A percentile compares a stretch with the other conserved stretches of the same genome.
phyloP scores from a whole-genome alignment of 2,113 vertebrate genomes.

The Machaerirhynchus nigripectus region DNA sequence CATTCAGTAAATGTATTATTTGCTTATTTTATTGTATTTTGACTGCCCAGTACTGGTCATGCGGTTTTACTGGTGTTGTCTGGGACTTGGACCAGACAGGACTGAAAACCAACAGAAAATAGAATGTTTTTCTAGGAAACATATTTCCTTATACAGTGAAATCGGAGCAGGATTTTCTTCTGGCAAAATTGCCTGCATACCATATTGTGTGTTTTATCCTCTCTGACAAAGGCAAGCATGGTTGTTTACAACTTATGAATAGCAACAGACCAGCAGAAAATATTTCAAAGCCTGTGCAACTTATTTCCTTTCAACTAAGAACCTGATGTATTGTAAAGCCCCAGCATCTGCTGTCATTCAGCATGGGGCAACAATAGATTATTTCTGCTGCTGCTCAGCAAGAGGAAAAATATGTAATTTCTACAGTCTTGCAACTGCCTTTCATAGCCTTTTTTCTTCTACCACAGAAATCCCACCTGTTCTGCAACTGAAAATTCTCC shows the following conservation, averaged over 20 bases:
- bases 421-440: not conserved
- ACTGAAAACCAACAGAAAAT: not conserved
- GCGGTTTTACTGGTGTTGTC: not conserved
- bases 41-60: not conserved
- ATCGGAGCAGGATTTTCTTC: not conserved
- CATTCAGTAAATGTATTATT: not conserved
- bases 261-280: slow-evolving; percentile 9
- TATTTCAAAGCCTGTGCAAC: not conserved
- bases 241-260: slow-evolving; percentile 8
- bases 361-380: not conserved
- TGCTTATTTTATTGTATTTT: not conserved
- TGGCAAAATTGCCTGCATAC: not conserved
- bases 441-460: not conserved
- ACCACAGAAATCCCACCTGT: not conserved
- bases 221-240: not conserved
- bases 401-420: not conserved
- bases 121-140: not conserved
- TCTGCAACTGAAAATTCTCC: not conserved
- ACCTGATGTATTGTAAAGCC: not conserved
- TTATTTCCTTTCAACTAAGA: not conserved
- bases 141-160: not conserved
- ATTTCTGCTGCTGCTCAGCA: slow-evolving; percentile 7
- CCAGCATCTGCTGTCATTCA: slow-evolving; percentile 6
- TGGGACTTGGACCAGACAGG: not conserved
- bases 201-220: not conserved